Percentiles rank a stretch among this genome's conserved stretches.
phyloP scores from a whole-genome alignment of 2,888 invertebrate genomes.

The Cepaea hortensis region DNA sequence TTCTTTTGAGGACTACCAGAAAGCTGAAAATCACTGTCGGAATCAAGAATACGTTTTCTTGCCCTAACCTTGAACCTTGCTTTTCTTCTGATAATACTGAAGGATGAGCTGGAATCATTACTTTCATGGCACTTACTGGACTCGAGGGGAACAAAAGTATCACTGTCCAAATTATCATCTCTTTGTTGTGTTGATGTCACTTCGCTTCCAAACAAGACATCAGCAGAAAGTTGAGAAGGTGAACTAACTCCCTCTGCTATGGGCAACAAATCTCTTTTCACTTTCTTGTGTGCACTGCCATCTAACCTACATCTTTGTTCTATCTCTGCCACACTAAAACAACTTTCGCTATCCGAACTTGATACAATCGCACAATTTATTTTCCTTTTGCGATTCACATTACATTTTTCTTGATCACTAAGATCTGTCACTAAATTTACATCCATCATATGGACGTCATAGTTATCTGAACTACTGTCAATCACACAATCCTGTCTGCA shows the following conservation, averaged over 20 bases:
- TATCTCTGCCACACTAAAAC: not conserved
- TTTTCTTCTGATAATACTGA: not conserved
- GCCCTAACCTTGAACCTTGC: not conserved
- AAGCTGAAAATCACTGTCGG: not conserved
- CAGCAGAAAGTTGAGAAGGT: no score
- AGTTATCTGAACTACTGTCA: not conserved
- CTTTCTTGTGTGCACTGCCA: not conserved
- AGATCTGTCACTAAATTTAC: not conserved
- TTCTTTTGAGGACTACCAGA: not conserved
- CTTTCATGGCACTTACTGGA: not conserved
- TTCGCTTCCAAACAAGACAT: not conserved
- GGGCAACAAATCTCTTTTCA: not conserved
- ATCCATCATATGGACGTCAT: not conserved
- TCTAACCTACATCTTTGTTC: not conserved
- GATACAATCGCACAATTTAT: not conserved
- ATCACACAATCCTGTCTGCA: not conserved
- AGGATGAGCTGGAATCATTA: not conserved
- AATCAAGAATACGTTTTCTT: not conserved
- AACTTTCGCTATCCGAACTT: constrained; percentile 21
- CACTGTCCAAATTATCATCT: not conserved
- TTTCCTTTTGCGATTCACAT: not conserved
- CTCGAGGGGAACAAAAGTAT: no score
- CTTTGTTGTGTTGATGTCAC: not conserved
- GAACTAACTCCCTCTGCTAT: no score
- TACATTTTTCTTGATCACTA: not conserved